Percentiles rank a stretch among this genome's conserved stretches.
Evolutionary conservation across 64 coral and sea anemone species (phyloP).

Genomic region (Montipora sp.): DNA sequence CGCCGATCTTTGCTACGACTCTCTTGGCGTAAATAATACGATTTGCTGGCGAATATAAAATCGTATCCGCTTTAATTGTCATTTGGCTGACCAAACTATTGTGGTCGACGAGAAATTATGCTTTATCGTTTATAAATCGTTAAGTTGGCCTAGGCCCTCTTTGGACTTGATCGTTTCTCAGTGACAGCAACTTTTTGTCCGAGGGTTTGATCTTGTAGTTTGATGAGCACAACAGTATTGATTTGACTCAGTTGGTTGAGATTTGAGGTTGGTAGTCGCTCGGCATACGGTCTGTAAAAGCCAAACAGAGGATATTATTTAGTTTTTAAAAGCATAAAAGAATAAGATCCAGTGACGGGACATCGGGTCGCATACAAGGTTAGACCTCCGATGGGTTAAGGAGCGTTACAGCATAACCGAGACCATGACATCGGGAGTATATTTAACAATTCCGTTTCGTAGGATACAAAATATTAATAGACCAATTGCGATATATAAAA

Average conservation of each 20-base stretch:
- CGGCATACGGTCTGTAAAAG: constrained; percentile 1
- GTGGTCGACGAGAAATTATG: not conserved
- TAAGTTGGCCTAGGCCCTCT: not conserved
- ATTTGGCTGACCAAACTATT: not conserved
- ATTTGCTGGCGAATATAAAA: not conserved
- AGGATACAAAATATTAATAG: no score
- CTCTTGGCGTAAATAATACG: no score
- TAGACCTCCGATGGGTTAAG: no score
- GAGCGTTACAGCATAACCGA: no score
- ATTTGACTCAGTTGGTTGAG: not conserved
- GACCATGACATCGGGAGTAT: no score
- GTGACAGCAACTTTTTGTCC: not conserved
- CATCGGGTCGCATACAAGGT: no score
- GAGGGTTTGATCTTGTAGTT: not conserved
- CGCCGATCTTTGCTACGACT: no score
- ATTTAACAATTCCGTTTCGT: no score
- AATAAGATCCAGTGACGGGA: no score
- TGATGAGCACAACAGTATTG: not conserved
- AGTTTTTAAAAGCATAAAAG: no score
- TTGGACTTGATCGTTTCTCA: not conserved
- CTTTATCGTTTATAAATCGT: not conserved
- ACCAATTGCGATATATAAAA: no score
- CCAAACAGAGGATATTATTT: not conserved
- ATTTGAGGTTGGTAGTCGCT: not conserved
- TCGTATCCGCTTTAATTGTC: not conserved